Base-by-base conservation (phyloP, 1,140 invertebrate genomes). In the Gonioctena quinquepunctata region DNA sequence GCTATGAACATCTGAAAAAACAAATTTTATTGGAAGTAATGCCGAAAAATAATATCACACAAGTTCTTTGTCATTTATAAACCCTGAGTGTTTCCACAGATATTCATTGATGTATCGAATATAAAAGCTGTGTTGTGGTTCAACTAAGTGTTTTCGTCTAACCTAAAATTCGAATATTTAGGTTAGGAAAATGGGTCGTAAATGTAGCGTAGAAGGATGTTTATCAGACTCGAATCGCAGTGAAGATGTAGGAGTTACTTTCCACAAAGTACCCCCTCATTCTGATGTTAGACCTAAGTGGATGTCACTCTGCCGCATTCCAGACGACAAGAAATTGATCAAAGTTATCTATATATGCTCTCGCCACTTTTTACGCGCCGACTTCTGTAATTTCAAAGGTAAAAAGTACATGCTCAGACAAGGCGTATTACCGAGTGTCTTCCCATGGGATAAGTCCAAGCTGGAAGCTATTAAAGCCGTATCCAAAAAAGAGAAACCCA, bases 341-440 rank as follows among this genome's bases (percentile, higher is more conserved):
- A 86, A 89, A 80, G 85, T 86, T 62, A 85, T 87, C 33, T 84
- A 88, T 71, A 85, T 90, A 3, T 90, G 89, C 70, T 89, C 89
- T 3, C 83, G 86, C 63, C 89, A 90, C 77, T 90, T 90, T 73
- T 83, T 87, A 54, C 82, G 85, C n/a, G 83, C 84, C 1, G 89
- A 90, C 77, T 90, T 90, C 77, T 87, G 89, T 76, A 83, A 83
- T 54, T 86, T 86, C 8, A 87, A 87, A 74, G 85, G 86, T 70
- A 86, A 86, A 33, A 89, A 89, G 71, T 88, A 87, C 72, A 78
- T 86, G 61, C 77, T 90, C 23, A 83, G 85, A 23, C 87, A 88
- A 72, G 84, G 84, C 67, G 84, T 84, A 22, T 76, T 87, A 18
- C 86, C 86, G 0, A 83, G 84, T 63, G 81, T 88, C 0, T 87